Base-by-base conservation (phyloP, 2,797 vertebrate genomes). In the Muscicapa comitata region DNA sequence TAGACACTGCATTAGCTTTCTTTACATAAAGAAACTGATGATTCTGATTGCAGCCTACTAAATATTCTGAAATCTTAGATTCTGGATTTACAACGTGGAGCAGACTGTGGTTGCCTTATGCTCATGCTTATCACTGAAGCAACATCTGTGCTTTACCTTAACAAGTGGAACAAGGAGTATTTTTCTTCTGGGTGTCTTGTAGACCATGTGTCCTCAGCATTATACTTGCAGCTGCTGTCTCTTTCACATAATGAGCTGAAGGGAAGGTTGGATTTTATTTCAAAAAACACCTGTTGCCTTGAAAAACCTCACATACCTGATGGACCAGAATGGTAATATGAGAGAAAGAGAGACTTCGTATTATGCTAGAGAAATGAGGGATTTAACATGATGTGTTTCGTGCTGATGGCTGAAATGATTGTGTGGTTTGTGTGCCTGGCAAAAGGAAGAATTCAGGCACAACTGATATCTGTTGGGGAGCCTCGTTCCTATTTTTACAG, bases 211-310 rank as follows among this genome's bases (percentile, higher is more conserved):
- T 97, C 97, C 90, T 88, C 77, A 93, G 94, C 92, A 96, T 97
- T 98, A 95, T 97, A 88, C 84, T 96, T 97, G 97, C 98, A 98
- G 98, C 98, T 98, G 98, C 97, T 95, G 76, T 91, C 93, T 95
- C 94, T 95, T 93, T 96, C 97, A 87, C 88, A 88, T 86, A 95
- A 97, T 96, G 71, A 96, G 86, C 96, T 97, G 92, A 96, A 97
- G 93, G 85, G 88, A 95, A 95, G 90, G 79, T 91, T 97, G 95
- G 96, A 97, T 97, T 97, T 97, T 96, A 96, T 98, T 97, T 97
- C 97, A 97, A 86, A 97, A 98, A 97, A 95, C 98, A 98, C 98
- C 98, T 98, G 98, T 98, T 98, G 97, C 94, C 92, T 94, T 81
- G 94, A 85, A 93, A 96, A 92, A 88, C 67, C 94, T 96, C 96